Percentiles rank a stretch among this genome's conserved stretches.
Evolutionary conservation across 2,113 vertebrate genomes (phyloP).

Genomic region (Poecilia latipinna): DNA sequence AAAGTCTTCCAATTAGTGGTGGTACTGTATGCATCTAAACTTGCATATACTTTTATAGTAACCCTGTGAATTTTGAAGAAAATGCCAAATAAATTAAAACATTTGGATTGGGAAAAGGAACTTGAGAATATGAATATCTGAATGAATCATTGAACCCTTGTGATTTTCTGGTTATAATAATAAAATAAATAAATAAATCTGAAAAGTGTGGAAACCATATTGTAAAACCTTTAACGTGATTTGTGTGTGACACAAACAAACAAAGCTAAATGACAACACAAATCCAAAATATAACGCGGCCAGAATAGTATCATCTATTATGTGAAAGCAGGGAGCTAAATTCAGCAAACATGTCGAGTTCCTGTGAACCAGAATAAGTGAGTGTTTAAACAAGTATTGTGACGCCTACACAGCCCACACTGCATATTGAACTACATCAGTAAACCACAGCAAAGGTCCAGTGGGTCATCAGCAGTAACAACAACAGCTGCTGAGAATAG

Average conservation of each 20-base stretch:
- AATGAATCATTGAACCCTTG: constrained; percentile 5
- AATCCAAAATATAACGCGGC: constrained; percentile 47
- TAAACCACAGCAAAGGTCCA: constrained; percentile 60
- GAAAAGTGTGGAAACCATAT: constrained; percentile 5
- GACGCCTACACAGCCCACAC: constrained; percentile 72
- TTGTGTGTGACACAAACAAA: background rate
- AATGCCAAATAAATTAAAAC: too few species aligned
- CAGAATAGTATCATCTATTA: constrained; percentile 45
- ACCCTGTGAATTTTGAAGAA: too few species aligned
- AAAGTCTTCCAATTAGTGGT: too few species aligned
- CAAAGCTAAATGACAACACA: constrained; percentile 29
- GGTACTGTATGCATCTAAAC: too few species aligned
- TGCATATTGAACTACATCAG: constrained; percentile 70
- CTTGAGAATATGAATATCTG: background rate
- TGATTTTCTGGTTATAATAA: constrained; percentile 10
- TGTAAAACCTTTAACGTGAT: background rate
- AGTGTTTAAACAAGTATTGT: constrained; percentile 70
- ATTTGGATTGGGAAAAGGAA: background rate
- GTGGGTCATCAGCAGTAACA: constrained; percentile 66
- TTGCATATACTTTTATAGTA: too few species aligned
- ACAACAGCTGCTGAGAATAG: constrained; percentile 70
- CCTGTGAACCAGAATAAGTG: constrained; percentile 56
- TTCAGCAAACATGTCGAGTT: constrained; percentile 58
- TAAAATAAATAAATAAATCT: constrained; percentile 1
- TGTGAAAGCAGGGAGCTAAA: constrained; percentile 59